Evolutionary conservation across 2,113 vertebrate genomes (phyloP).

Genomic region (Leiothrix lutea): DNA sequence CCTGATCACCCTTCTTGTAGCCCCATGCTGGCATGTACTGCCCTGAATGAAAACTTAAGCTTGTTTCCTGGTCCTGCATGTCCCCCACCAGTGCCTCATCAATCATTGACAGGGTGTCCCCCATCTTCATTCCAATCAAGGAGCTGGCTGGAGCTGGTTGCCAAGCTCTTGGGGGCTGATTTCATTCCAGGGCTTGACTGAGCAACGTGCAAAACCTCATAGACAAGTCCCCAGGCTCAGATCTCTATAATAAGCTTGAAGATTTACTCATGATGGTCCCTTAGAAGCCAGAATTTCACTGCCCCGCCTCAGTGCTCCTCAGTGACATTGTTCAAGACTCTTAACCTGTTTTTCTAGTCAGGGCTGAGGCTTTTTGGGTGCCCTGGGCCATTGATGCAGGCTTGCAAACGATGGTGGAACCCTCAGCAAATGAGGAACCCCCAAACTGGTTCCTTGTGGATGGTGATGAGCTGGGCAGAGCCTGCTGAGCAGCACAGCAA

Average conservation of each 20-base stretch:
- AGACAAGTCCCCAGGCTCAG: neutral
- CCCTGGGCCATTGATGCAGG: neutral
- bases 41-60: neutral
- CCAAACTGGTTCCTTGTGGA: neutral
- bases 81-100: neutral
- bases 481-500: accelerated
- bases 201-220: neutral
- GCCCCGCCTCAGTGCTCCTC: neutral
- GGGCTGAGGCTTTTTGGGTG: neutral
- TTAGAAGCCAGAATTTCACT: neutral
- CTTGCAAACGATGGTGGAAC: neutral
- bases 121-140: neutral
- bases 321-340: neutral
- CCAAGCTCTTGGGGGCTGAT: neutral
- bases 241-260: neutral
- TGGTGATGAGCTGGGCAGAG: neutral
- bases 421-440: neutral
- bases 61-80: neutral
- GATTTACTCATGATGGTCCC: neutral
- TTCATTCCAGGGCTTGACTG: neutral
- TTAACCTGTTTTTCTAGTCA: neutral
- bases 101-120: accelerated
- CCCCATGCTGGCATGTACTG: neutral
- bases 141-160: neutral
- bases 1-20: accelerated